Conservation (phyloP, 2,797 vertebrate species). For the Rallus crepitans region DNA sequence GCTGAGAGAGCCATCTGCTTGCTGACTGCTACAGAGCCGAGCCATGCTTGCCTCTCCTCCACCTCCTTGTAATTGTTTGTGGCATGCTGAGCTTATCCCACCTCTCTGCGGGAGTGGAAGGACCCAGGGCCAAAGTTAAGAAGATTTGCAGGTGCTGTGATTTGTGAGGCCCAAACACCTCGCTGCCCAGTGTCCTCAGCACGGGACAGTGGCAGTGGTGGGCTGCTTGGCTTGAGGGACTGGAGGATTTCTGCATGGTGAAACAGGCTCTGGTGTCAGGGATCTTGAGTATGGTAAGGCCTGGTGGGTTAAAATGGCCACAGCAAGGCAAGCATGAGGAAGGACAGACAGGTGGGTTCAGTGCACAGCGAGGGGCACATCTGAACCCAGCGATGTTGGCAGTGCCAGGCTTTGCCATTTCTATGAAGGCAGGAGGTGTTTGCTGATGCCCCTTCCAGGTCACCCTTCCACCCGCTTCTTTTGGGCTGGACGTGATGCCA, state of each 20-base stretch:
- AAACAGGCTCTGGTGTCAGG: neutral
- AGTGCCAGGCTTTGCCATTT: neutral
- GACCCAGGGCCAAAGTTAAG: neutral
- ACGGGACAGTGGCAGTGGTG: fast-evolving
- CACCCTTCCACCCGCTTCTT: neutral
- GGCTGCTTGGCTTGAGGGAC: neutral
- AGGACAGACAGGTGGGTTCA: neutral
- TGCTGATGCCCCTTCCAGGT: neutral
- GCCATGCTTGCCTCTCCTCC: neutral
- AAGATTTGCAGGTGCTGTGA: neutral
- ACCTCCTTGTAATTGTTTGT: constrained; percentile 49
- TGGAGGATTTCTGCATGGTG: neutral
- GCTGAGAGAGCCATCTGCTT: constrained; percentile 65
- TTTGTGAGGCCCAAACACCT: neutral
- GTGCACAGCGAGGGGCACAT: fast-evolving
- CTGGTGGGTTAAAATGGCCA: neutral
- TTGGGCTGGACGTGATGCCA: neutral
- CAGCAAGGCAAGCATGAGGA: neutral
- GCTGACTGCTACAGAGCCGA: neutral
- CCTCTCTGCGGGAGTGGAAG: neutral
- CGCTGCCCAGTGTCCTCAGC: fast-evolving
- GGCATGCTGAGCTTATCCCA: neutral
- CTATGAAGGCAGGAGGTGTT: neutral
- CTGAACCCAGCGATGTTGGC: fast-evolving
- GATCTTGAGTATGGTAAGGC: neutral